phyloP scores from a whole-genome alignment of 2,113 vertebrate species.

The Thinocorus orbignyianus region DNA sequence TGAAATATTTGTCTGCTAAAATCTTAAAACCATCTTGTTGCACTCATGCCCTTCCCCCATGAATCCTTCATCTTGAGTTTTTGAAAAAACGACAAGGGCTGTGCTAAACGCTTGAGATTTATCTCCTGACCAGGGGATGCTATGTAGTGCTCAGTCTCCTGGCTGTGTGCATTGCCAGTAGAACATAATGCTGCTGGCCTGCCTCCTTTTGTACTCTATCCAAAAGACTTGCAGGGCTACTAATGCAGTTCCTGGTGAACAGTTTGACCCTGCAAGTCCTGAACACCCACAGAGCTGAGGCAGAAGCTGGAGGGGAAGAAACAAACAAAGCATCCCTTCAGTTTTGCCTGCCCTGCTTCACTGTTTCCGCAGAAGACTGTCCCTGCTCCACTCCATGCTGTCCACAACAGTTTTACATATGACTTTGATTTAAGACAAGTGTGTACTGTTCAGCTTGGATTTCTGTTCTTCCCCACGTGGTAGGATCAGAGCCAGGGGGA shows the following conservation, averaged over 20 bases:
- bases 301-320: neutral
- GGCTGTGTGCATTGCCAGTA: neutral
- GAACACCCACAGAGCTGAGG: neutral
- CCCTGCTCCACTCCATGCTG: constrained; percentile 3
- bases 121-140: neutral
- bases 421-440: constrained; percentile 36
- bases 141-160: neutral
- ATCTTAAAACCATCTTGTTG: neutral
- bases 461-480: constrained; percentile 38
- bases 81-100: neutral
- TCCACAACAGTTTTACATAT: neutral
- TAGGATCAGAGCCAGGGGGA: constrained; percentile 1
- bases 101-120: neutral
- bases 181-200: neutral
- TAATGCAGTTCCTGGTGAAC: neutral
- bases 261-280: neutral
- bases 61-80: neutral
- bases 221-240: neutral
- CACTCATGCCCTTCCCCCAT: neutral
- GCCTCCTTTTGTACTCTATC: neutral
- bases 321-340: neutral
- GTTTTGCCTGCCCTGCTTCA: neutral
- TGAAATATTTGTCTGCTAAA: neutral
- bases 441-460: constrained; percentile 24
- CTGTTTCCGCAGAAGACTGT: neutral